A percentile compares a stretch with the other conserved stretches of the same genome.
phyloP scores from a whole-genome alignment of 2,797 vertebrate genomes.

The Acanthiza pusilla region DNA sequence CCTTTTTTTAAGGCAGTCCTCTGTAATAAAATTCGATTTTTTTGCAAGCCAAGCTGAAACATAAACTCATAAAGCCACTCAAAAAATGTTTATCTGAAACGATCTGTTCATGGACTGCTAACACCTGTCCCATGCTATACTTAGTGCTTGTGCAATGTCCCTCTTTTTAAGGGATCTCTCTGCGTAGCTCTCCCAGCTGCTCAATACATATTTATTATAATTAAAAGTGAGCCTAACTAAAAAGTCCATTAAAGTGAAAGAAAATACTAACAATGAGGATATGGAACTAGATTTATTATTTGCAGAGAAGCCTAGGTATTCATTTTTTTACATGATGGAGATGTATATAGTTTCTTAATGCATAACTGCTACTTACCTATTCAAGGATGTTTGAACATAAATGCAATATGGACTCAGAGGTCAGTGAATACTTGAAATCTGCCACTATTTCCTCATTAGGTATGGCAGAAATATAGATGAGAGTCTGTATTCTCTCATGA shows the following conservation, averaged over 20 bases:
- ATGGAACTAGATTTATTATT: neutral
- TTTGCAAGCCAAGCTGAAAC: neutral
- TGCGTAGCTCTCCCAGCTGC: neutral
- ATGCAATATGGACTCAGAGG: neutral
- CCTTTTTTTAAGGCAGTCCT: neutral
- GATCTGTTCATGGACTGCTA: neutral
- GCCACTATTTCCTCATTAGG: neutral
- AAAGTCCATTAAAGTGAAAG: neutral
- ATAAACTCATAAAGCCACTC: neutral
- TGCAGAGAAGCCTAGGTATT: neutral
- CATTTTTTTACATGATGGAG: neutral
- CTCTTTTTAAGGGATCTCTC: fast-evolving
- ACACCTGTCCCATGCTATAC: neutral
- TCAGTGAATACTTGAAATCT: neutral
- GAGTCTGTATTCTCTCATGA: neutral
- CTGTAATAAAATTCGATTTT: neutral
- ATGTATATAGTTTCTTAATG: neutral
- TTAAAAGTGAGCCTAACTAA: neutral
- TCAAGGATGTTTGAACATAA: neutral
- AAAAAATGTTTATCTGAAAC: neutral
- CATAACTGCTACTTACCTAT: neutral
- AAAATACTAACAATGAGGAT: neutral
- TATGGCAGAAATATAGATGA: neutral
- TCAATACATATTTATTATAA: neutral
- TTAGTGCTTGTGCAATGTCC: neutral